Evolutionary conservation across 2,113 vertebrate species (phyloP), one percentile per base, ranked within the genome.

Genomic region (Paedocypris sp.): DNA sequence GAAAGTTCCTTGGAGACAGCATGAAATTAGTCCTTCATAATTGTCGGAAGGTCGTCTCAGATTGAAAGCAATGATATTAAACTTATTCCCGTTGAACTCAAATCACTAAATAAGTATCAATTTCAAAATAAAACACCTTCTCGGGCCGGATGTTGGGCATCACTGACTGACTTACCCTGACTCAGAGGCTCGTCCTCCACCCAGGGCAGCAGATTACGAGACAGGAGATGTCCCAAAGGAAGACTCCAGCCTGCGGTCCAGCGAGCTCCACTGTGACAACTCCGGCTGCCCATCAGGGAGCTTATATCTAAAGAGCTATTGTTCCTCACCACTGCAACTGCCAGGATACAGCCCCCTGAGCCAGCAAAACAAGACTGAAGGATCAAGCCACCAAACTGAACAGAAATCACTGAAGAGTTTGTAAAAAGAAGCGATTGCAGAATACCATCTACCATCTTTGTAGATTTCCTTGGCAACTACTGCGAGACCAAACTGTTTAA

Each of bases 171-270:
- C 20, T 57, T 54, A 90, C 91, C 89, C 61, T 89, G 87, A 72
- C 80, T 87, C 39, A 94, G 81, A 1, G 91, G 83, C 35, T 87
- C 84, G 0, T 85, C 73, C 65, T 91, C 84, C 8, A 80, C 79
- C 91, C 91, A 93, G 60, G 75, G 76, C 56, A 92, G 79, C 13
- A 87, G 71, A 75, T 87, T 90, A 15, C 82, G 82, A 43, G 88
- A 88, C 41, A 94, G 78, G 13, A 94, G 79, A 73, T 92, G 91
- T 43, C 89, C 88, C 7, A 94, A 68, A 1, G 89, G 91, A 13
- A 94, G 82, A 69, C 87, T 94, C 91, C 91, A 94, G 57, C 91
- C 91, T 0, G 89, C 82, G 0, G 91, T 92, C 87, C 90, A 91
- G 2, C 85, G 81, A 31, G 82, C 83, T 33, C 88, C 91, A 3